Conservation (phyloP, 2,113 vertebrate genomes). For the Peucedramus taeniatus region DNA sequence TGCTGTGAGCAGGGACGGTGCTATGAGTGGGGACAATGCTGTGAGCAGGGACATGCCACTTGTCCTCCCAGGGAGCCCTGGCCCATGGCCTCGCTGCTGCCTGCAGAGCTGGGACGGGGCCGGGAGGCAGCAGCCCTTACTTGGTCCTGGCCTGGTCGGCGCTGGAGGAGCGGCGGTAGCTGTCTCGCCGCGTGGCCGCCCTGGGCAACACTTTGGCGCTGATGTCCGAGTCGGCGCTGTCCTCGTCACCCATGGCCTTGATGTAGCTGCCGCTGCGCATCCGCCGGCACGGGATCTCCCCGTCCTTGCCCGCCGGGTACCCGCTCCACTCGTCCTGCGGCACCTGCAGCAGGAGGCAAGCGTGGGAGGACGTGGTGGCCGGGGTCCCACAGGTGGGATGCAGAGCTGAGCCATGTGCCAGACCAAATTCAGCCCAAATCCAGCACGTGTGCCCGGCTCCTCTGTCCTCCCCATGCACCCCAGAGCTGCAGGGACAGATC, state of each 20-base stretch:
- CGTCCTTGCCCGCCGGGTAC: slow-evolving; percentile 80
- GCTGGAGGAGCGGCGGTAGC: slow-evolving; percentile 90
- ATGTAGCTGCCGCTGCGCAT: slow-evolving; percentile 99
- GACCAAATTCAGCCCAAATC: neutral
- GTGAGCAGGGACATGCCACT: neutral
- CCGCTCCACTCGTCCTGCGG: slow-evolving; percentile 94
- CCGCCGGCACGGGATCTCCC: slow-evolving; percentile 94
- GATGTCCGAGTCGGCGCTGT: slow-evolving; percentile 91
- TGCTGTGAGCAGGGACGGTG: rapidly evolving
- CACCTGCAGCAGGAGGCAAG: slow-evolving; percentile 76
- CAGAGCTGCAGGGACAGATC: neutral
- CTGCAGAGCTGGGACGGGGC: neutral
- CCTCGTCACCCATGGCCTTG: slow-evolving; percentile 98
- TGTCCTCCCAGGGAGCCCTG: neutral
- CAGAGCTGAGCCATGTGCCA: rapidly evolving
- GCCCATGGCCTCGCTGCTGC: rapidly evolving
- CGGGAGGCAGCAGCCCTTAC: slow-evolving; percentile 54
- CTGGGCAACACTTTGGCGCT: slow-evolving; percentile 89
- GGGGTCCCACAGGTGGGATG: rapidly evolving
- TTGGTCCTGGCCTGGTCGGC: slow-evolving; percentile 91
- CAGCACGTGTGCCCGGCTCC: rapidly evolving
- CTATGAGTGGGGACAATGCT: neutral
- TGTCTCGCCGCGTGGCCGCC: slow-evolving; percentile 86
- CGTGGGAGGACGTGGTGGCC: rapidly evolving
- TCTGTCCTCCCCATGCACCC: neutral